phyloP scores from a whole-genome alignment of 2,113 vertebrate genomes.

The Cyprinodon brontotheroides region DNA sequence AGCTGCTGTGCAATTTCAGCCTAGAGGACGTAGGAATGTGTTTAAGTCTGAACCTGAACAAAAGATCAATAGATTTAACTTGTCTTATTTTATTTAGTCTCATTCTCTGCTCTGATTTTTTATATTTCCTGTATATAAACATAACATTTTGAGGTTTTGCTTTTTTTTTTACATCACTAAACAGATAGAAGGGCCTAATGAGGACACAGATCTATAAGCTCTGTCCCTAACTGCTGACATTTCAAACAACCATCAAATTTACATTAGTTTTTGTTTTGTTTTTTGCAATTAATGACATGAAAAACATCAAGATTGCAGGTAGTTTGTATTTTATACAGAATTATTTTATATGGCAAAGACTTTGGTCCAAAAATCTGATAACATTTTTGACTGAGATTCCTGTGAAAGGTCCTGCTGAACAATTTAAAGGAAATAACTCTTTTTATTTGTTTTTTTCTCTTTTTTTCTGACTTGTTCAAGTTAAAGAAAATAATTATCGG shows the following conservation, averaged over 20 bases:
- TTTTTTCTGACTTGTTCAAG: background rate
- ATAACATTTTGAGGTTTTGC: too few relatives aligned
- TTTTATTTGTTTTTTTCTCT: background rate
- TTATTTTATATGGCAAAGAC: too few relatives aligned
- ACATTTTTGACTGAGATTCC: background rate
- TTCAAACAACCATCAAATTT: background rate
- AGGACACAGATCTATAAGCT: background rate
- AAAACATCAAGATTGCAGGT: background rate
- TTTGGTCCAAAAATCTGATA: background rate
- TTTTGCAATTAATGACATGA: background rate
- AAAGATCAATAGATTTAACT: too few relatives aligned
- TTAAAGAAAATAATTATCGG: too few relatives aligned
- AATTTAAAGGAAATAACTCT: background rate
- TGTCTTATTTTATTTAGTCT: too few relatives aligned
- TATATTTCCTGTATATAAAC: too few relatives aligned
- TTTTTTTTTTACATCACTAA: background rate
- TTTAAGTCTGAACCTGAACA: background rate
- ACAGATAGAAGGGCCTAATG: background rate
- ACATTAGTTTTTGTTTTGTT: background rate
- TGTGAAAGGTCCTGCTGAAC: background rate
- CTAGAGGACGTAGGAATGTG: background rate
- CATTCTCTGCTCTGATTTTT: too few relatives aligned
- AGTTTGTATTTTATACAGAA: background rate
- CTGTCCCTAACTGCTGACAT: background rate
- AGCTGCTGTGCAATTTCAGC: slow-evolving; percentile 69